A percentile compares a stretch with the other conserved stretches of the same genome.
phyloP scores from a whole-genome alignment of 2,888 invertebrate species.

The Amphipoea oculea region DNA sequence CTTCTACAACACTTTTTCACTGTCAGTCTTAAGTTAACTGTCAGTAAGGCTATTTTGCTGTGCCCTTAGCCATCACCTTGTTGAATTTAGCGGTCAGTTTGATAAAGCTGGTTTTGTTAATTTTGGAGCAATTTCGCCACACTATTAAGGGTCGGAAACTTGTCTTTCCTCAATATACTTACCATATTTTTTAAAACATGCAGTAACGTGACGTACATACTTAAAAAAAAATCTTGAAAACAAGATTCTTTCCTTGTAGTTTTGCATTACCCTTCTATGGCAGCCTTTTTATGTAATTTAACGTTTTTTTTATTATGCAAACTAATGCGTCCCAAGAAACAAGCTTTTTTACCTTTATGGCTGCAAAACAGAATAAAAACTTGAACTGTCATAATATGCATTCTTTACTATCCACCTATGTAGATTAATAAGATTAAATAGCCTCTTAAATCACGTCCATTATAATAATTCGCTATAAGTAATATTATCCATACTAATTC shows the following conservation, averaged over 20 bases:
- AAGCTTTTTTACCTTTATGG: background rate
- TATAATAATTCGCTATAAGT: background rate
- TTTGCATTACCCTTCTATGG: background rate
- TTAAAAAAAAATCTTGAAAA: background rate
- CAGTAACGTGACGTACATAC: background rate
- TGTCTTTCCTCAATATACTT: background rate
- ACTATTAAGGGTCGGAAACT: background rate
- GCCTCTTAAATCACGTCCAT: background rate
- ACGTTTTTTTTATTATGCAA: slow-evolving; percentile 10
- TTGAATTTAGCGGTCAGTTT: background rate
- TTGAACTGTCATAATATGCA: background rate
- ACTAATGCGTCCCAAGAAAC: background rate
- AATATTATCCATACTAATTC: background rate
- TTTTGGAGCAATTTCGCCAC: background rate
- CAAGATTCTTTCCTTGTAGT: background rate
- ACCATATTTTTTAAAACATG: background rate
- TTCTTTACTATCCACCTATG: background rate
- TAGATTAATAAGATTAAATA: background rate
- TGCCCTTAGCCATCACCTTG: slow-evolving; percentile 9
- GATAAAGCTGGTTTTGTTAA: background rate
- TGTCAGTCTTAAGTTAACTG: background rate
- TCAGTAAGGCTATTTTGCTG: slow-evolving; percentile 1
- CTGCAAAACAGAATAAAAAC: background rate
- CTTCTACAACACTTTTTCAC: background rate
- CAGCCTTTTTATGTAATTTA: slow-evolving; percentile 8